phyloP scores from a whole-genome alignment of 2,797 vertebrate genomes.

The Euphonia xanthogaster region DNA sequence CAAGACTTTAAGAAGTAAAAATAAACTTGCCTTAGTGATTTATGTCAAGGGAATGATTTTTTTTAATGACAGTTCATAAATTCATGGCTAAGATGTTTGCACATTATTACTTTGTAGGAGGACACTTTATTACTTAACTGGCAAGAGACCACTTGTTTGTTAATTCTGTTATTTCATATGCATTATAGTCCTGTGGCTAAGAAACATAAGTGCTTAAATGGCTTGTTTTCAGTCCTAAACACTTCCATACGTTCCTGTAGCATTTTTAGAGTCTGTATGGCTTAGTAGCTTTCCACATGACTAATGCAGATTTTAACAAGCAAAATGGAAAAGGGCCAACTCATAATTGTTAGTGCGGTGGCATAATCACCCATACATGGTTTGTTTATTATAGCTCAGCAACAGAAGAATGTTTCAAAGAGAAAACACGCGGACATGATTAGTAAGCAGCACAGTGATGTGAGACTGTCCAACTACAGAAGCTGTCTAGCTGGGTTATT shows the following conservation, averaged over 20 bases:
- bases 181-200: not conserved
- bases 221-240: not conserved
- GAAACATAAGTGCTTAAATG: not conserved
- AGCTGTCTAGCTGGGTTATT: not conserved
- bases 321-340: constrained; percentile 61
- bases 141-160: not conserved
- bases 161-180: not conserved
- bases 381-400: constrained; percentile 63
- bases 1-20: not conserved
- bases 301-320: constrained; percentile 71
- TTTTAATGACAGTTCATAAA: not conserved
- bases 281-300: constrained; percentile 41
- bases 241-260: not conserved
- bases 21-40: not conserved
- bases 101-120: not conserved
- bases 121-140: not conserved
- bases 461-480: constrained; percentile 18
- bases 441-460: constrained; percentile 18
- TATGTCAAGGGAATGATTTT: not conserved
- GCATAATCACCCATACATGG: constrained; percentile 56
- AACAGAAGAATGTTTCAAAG: constrained; percentile 60
- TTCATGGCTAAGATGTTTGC: not conserved
- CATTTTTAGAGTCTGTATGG: constrained; percentile 21
- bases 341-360: constrained; percentile 62
- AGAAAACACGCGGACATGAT: constrained; percentile 48